Conservation (phyloP, 2,888 invertebrate species). For the Torymus tubicola region DNA sequence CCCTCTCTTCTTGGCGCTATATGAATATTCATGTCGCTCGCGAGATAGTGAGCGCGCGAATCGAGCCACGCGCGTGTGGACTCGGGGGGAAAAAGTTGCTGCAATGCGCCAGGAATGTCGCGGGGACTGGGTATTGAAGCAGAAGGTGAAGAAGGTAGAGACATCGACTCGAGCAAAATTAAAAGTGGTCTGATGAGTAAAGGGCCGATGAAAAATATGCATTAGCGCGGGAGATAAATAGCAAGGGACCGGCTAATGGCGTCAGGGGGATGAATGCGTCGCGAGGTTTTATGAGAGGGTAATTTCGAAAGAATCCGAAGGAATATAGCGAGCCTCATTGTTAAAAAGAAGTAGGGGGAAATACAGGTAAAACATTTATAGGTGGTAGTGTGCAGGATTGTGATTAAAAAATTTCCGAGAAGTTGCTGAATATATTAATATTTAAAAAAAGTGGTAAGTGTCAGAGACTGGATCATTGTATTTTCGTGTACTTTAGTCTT, state of each 20-base stretch:
- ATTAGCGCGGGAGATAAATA: not conserved
- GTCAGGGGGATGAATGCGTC: not conserved
- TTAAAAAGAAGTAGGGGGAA: not conserved
- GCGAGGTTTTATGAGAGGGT: constrained; percentile 27
- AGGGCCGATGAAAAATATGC: constrained; percentile 10
- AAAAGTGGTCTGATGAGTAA: constrained; percentile 17
- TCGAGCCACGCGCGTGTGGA: constrained; percentile 12
- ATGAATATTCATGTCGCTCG: constrained; percentile 45
- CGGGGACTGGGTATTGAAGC: no score
- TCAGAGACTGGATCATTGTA: no score
- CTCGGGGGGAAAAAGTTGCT: not conserved
- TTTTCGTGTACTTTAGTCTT: no score
- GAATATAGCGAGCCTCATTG: constrained; percentile 6
- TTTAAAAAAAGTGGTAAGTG: no score
- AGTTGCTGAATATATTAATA: constrained; percentile 1
- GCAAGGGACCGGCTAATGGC: not conserved
- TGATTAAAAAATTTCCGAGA: not conserved
- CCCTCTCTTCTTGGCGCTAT: no score
- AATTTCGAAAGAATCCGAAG: constrained; percentile 45
- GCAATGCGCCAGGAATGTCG: not conserved
- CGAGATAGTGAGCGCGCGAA: constrained; percentile 8
- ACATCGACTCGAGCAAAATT: constrained; percentile 13
- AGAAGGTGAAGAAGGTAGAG: no score
- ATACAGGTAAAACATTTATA: not conserved
- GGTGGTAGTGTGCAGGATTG: no score